Percentiles rank a stretch among this genome's conserved stretches.
These are phyloP conservation scores for Pharmacophagus antenor DNA, from an alignment of 2,888 invertebrate genomes.

Conservation along the genomic window DNA sequence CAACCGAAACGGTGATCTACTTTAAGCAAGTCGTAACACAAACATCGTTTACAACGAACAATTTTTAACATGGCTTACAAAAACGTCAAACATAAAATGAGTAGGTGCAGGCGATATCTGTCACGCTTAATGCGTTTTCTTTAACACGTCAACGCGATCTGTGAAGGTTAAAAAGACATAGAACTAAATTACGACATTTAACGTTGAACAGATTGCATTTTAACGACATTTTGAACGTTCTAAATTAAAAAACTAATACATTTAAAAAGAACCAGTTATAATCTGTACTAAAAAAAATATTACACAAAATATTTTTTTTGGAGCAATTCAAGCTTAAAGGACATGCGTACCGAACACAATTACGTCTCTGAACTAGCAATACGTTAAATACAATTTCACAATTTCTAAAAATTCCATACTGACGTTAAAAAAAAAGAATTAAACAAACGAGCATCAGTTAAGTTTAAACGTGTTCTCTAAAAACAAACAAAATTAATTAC, in stretches of 20 bases:
- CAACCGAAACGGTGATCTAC: neutral
- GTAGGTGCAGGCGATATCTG: conserved; percentile 14
- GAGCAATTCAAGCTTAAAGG: no score
- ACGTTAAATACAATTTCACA: no score
- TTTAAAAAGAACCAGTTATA: no score
- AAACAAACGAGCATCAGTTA: neutral
- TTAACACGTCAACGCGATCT: conserved; percentile 19
- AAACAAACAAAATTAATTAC: neutral
- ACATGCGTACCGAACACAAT: no score
- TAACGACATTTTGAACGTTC: no score
- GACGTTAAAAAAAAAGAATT: no score
- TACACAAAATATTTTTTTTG: no score
- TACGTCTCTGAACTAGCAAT: no score
- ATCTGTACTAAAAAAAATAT: no score
- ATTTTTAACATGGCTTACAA: conserved; percentile 7
- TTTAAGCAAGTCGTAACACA: conserved; percentile 12
- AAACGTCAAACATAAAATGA: conserved; percentile 23
- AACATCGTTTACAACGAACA: conserved; percentile 19
- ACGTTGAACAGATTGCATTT: no score
- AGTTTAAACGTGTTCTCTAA: neutral
- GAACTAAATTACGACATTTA: neutral
- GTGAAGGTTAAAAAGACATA: neutral
- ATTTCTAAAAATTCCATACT: no score
- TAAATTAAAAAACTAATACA: no score
- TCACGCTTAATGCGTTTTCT: conserved; percentile 17